Base-by-base conservation (phyloP, 2,113 vertebrate species). In the Grammomys dolichurus region DNA sequence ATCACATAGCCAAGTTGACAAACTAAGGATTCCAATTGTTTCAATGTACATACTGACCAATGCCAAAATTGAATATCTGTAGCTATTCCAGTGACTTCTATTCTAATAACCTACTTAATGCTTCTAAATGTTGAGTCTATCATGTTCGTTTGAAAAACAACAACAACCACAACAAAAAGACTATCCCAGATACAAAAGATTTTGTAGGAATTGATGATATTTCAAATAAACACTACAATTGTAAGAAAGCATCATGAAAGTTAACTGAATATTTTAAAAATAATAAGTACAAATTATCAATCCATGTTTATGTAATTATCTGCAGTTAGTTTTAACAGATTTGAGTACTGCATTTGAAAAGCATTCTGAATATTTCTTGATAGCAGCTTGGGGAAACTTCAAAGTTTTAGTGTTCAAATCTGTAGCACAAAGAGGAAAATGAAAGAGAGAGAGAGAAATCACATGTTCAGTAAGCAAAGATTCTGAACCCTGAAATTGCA, bases 271-370 rank as follows among this genome's bases (percentile, higher is more conserved):
- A 72, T 65, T 65, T 89, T 20, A 48, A 33, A 48, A 92, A 46
- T 5, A 72, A 4, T 33, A 84, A 36, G 14, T 82, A 60, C 3
- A 95, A 89, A 86, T 75, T 10, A 67, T n/a, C n/a, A 78, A 36
- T 87, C 40, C 9, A 56, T 26, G 63, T 1, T 19, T 78, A 54
- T 13, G 4, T 40, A 72, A 54, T 4, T 88, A 26, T 51, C 67
- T 2, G 0, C 60, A 7, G 7, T 19, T 2, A 58, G 46, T 22
- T 46, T 14, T 56, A 56, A 63, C 69, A 43, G 11, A 51, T 7
- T 40, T 54, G 65, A 65, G 12, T 76, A 65, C 16, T 81, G 4
- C 89, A 40, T 80, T 89, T 93, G 36, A 89, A 90, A 90, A 94
- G 0, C 3, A 48, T 46, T 43, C 8, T 12, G 7, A 22, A 89